Conservation (phyloP, 2,888 invertebrate genomes). For the Drosophila anceps region DNA sequence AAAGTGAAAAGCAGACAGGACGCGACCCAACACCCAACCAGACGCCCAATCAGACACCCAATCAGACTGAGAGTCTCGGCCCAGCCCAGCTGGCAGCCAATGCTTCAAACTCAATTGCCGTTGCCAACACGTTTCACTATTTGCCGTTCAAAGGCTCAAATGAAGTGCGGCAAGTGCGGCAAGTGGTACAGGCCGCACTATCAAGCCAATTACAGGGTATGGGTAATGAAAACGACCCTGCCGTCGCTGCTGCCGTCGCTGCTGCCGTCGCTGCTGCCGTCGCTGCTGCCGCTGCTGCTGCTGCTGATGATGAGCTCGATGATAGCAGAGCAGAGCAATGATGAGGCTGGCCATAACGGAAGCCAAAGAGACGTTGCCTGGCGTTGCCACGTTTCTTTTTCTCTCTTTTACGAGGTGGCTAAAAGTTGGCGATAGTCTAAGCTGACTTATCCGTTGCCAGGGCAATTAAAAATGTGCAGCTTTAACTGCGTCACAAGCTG, state of each 20-base stretch:
- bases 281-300: too few species aligned
- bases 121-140: constrained; percentile 69
- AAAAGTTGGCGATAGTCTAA: constrained; percentile 59
- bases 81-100: constrained; percentile 26
- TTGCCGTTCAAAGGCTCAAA: constrained; percentile 80
- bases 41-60: constrained; percentile 29
- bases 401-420: constrained; percentile 67
- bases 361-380: constrained; percentile 64
- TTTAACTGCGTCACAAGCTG: constrained; percentile 70
- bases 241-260: too few species aligned
- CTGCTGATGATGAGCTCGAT: constrained; percentile 37
- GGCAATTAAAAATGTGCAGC: constrained; percentile 74
- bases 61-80: too few species aligned
- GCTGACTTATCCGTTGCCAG: constrained; percentile 62
- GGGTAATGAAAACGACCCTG: constrained; percentile 52
- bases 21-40: constrained; percentile 16
- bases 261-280: too few species aligned
- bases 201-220: constrained; percentile 27
- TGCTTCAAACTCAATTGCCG: constrained; percentile 37
- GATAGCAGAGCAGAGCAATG: constrained; percentile 49
- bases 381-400: constrained; percentile 41
- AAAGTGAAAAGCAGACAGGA: constrained; percentile 74
- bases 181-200: constrained; percentile 23
- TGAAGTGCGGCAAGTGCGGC: constrained; percentile 75
- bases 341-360: constrained; percentile 63